These are phyloP conservation scores for Melanotaenia pygmaea DNA, from an alignment of 2,797 vertebrate species.

Conservation along the genomic window DNA sequence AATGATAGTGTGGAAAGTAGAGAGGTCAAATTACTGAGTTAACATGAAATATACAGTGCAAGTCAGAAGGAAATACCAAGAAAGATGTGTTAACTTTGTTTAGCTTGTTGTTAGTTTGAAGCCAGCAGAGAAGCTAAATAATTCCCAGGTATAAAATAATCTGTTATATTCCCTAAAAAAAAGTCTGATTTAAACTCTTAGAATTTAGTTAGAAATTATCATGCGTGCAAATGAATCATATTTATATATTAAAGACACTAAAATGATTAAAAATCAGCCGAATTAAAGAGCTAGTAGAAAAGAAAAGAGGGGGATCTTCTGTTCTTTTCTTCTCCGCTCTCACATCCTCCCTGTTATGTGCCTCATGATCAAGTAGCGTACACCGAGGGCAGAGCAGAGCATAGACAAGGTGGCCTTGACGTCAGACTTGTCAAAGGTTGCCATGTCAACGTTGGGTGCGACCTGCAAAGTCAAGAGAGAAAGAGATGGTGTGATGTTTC, in stretches of 20 bases:
- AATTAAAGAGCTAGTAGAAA: not conserved
- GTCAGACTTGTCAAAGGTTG: conserved; percentile 26
- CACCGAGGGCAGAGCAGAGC: conserved; percentile 19
- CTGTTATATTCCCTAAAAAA: no score
- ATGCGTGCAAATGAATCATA: not conserved
- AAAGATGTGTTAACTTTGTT: no score
- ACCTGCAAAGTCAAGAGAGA: conserved; percentile 52
- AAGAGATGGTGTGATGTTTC: conserved; percentile 47
- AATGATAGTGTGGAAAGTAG: not conserved
- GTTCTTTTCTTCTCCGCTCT: conserved; percentile 7
- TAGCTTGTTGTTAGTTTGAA: no score
- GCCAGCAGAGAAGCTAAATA: no score
- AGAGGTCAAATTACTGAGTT: not conserved
- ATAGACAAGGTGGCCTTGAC: conserved; percentile 35
- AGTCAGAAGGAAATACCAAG: not conserved
- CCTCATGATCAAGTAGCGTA: conserved; percentile 56
- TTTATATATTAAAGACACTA: not conserved
- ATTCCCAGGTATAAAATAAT: no score
- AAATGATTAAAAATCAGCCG: not conserved
- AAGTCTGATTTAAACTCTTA: no score
- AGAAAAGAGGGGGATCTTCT: conserved; percentile 15
- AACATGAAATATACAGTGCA: not conserved
- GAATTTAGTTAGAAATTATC: no score
- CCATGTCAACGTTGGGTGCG: conserved; percentile 35
- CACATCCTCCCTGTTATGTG: conserved; percentile 14